Evolutionary conservation across 2,797 vertebrate species (phyloP).

Genomic region (Sebastiscus tertius): DNA sequence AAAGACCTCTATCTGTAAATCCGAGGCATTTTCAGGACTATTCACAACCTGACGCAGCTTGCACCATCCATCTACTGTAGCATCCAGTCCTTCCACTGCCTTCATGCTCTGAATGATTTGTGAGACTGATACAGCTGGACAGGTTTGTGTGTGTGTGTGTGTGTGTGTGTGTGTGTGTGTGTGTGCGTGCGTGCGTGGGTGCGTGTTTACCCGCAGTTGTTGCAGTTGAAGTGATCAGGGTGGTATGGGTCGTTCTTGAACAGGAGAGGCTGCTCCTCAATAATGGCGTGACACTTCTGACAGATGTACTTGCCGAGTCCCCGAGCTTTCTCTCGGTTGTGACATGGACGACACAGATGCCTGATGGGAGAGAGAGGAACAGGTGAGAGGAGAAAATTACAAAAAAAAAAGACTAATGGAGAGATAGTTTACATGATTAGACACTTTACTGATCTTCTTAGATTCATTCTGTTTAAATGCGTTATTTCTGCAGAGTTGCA

Average conservation of each 20-base stretch:
- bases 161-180: not conserved
- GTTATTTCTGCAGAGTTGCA: not conserved
- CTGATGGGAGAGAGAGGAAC: conserved; percentile 68
- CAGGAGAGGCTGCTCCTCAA: conserved; percentile 94
- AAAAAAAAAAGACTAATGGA: too few species aligned
- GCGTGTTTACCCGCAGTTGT: conserved; percentile 90
- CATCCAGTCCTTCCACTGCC: not conserved
- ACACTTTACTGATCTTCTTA: too few species aligned
- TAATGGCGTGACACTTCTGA: conserved; percentile 98
- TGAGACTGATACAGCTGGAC: not conserved
- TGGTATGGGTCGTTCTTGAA: conserved; percentile 99
- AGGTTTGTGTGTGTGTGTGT: not conserved
- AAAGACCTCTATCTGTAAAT: not conserved
- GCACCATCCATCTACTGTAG: not conserved
- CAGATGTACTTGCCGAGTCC: conserved; percentile 92
- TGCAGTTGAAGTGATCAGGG: conserved; percentile 98
- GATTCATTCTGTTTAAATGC: too few species aligned
- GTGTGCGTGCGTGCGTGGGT: not conserved
- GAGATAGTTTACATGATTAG: too few species aligned
- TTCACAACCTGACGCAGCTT: not conserved
- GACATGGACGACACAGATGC: conserved; percentile 95
- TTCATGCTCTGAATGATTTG: not conserved
- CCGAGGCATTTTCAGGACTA: not conserved
- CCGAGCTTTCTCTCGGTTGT: conserved; percentile 95
- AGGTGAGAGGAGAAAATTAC: not conserved